A percentile compares a stretch with the other conserved stretches of the same genome.
phyloP scores from a whole-genome alignment of 92 coral and sea anemone genomes.

The Phymanthus crucifer region DNA sequence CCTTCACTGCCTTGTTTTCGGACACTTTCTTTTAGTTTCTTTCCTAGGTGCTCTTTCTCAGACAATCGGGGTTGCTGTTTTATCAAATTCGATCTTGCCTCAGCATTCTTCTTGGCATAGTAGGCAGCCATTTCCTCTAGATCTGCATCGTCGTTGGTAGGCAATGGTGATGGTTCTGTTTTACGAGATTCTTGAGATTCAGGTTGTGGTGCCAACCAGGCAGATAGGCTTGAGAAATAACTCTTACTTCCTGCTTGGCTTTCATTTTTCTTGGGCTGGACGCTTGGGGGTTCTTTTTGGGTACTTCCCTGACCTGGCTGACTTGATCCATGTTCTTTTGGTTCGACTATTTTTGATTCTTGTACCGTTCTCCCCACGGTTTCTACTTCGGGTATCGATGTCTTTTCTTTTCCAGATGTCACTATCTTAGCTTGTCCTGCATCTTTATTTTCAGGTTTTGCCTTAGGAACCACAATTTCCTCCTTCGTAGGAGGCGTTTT shows the following conservation, averaged over 20 bases:
- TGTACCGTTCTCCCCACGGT: neutral
- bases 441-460: neutral
- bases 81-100: neutral
- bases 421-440: neutral
- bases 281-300: neutral
- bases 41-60: neutral
- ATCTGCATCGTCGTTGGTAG: neutral
- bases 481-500: neutral
- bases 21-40: neutral
- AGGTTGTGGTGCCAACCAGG: neutral
- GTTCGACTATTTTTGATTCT: neutral
- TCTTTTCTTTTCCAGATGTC: neutral
- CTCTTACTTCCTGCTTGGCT: neutral
- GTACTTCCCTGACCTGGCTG: neutral
- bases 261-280: neutral
- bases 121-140: neutral
- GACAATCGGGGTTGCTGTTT: neutral
- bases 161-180: neutral
- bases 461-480: neutral
- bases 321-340: neutral
- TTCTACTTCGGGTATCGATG: neutral
- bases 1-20: neutral
- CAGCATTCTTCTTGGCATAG: neutral
- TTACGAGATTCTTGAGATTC: neutral
- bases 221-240: neutral